Conservation (phyloP, 2,888 invertebrate species). For the Nemurella pictetii region DNA sequence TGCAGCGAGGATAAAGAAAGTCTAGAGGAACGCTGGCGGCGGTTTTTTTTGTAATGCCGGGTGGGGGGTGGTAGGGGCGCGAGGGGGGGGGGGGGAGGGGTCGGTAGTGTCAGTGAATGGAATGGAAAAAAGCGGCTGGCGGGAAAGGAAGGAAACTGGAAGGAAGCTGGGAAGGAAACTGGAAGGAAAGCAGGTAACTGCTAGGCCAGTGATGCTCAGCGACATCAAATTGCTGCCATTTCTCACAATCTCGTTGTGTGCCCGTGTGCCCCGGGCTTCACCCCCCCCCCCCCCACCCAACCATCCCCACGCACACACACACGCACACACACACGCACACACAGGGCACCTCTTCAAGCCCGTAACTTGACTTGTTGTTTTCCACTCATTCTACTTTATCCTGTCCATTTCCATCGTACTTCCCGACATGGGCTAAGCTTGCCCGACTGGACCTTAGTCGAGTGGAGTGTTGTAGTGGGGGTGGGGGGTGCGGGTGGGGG, state of each 20-base stretch:
- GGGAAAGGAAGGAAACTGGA: neutral
- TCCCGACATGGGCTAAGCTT: neutral
- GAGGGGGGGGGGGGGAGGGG: slow-evolving; percentile 1
- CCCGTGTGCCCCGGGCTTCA: neutral
- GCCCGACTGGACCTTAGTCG: neutral
- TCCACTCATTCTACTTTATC: slow-evolving; percentile 12
- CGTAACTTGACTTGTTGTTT: slow-evolving; percentile 4
- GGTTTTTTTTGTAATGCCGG: no score
- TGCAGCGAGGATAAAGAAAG: neutral
- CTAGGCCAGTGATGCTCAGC: slow-evolving; percentile 5
- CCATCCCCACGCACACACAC: no score
- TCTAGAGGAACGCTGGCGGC: no score
- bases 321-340: neutral
- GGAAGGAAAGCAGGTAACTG: slow-evolving; percentile 9
- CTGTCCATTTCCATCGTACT: neutral
- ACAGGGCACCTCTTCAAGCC: neutral
- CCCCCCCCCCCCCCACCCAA: neutral
- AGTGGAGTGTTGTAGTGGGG: neutral
- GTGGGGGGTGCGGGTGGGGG: neutral
- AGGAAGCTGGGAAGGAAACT: neutral
- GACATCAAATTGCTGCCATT: slow-evolving; percentile 26
- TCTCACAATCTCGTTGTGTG: slow-evolving; percentile 18
- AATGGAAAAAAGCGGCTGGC: neutral
- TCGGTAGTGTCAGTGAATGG: neutral
- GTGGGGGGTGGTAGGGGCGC: neutral